Conservation (phyloP, 1,140 invertebrate species). For the Eueides isabella region DNA sequence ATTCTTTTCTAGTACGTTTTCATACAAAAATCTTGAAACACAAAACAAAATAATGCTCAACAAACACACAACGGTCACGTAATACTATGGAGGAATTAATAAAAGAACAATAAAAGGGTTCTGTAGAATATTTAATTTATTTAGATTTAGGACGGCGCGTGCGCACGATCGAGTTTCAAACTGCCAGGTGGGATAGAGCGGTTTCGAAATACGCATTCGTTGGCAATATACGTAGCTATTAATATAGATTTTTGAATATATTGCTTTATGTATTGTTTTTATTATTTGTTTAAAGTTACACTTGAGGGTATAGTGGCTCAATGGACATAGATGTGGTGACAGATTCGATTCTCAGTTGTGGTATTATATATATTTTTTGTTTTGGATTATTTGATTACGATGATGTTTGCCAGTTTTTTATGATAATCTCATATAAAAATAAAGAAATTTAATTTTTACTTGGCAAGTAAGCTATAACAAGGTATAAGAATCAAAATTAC, state of each 20-base stretch:
- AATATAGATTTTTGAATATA: slow-evolving; percentile 3
- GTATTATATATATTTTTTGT: too few relatives aligned
- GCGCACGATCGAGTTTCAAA: slow-evolving; percentile 49
- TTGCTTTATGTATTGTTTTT: background rate
- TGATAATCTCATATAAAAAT: too few relatives aligned
- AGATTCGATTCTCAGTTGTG: background rate
- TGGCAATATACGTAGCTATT: background rate
- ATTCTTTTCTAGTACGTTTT: background rate
- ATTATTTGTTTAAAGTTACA: background rate
- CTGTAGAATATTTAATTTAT: slow-evolving; percentile 49
- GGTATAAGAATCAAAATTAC: too few relatives aligned
- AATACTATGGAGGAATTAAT: slow-evolving; percentile 42
- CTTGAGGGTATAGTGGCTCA: background rate
- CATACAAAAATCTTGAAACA: background rate
- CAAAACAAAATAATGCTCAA: background rate
- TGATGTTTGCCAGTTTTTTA: too few relatives aligned
- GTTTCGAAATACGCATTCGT: slow-evolving; percentile 37
- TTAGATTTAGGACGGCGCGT: slow-evolving; percentile 50
- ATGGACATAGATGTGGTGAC: background rate
- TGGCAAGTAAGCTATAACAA: too few relatives aligned
- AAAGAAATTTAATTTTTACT: too few relatives aligned
- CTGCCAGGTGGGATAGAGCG: slow-evolving; percentile 45
- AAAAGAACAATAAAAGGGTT: slow-evolving; percentile 50
- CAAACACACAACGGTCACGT: background rate
- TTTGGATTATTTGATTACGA: too few relatives aligned